These are phyloP conservation scores for Dermolepida albohirtum DNA, from an alignment of 2,888 invertebrate genomes.

Conservation along the genomic window DNA sequence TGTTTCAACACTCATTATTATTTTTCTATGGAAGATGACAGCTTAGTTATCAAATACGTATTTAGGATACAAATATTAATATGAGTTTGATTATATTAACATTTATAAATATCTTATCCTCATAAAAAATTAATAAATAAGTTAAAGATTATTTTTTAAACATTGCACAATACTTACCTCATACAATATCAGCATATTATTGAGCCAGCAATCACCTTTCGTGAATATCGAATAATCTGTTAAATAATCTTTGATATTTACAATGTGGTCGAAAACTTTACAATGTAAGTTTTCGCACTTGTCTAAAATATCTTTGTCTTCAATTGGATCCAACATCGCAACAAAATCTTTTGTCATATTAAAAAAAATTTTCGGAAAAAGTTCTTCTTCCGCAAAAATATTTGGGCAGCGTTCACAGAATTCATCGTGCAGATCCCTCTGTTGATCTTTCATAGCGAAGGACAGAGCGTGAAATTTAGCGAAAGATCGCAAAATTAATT, in stretches of 20 bases:
- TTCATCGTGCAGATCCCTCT: slow-evolving; percentile 46
- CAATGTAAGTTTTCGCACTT: neutral
- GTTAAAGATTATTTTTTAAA: too few relatives aligned
- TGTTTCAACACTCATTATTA: too few relatives aligned
- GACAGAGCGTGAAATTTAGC: slow-evolving; percentile 58
- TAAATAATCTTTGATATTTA: neutral
- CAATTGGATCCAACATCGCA: slow-evolving; percentile 11
- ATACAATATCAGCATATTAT: slow-evolving; percentile 46
- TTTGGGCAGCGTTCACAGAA: slow-evolving; percentile 9
- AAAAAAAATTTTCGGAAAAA: neutral
- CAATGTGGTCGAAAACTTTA: slow-evolving; percentile 8
- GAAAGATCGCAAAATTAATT: slow-evolving; percentile 53
- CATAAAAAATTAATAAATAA: too few relatives aligned
- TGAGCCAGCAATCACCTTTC: slow-evolving; percentile 48
- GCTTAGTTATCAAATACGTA: too few relatives aligned
- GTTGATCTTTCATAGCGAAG: slow-evolving; percentile 53
- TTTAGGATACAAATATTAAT: too few relatives aligned
- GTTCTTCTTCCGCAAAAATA: neutral
- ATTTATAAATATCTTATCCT: too few relatives aligned
- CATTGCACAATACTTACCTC: slow-evolving; percentile 28
- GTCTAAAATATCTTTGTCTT: slow-evolving; percentile 23
- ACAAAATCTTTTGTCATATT: slow-evolving; percentile 9
- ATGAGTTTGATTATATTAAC: too few relatives aligned
- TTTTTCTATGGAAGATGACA: too few relatives aligned
- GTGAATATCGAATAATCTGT: slow-evolving; percentile 38